Evolutionary conservation across 2,888 invertebrate species (phyloP), one percentile per base, ranked within the genome.

Genomic region (Nymphalis c-album): DNA sequence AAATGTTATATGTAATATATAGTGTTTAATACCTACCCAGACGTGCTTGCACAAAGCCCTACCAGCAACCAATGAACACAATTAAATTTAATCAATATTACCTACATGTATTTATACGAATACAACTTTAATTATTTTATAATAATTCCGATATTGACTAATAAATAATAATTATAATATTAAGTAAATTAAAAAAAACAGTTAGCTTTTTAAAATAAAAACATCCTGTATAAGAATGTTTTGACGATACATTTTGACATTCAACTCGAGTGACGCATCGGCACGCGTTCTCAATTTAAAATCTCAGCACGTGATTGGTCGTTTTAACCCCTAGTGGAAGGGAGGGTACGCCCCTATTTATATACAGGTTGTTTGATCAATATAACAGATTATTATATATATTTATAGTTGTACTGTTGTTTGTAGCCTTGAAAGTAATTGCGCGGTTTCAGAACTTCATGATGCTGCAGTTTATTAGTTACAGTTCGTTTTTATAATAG

Each of bases 201-300:
- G 10, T 40, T 10, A 3, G 3, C 3, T 40, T 40, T 40, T 40
- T 40, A 10, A 40, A 46, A 70, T 61, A 65, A 50, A n/a, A 73
- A 17, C 88, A 83, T 0, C 73, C 84, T 85, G 76, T 88, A 85
- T 68, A 70, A n/a, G 73, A 74, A 74, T 82, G 79, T 85, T 80
- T 76, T 71, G 79, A 79, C 80, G 74, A 85, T 89, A 85, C 82
- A 84, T 80, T 84, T 85, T 86, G 84, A 84, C 84, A 79, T 83
- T 80, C 78, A 80, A 73, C 73, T 80, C 76, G 80, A 80, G 80
- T 80, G 81, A 83, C 85, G 82, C 85, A 85, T 83, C 83, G 79
- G 80, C 87, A 90, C 86, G 85, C 87, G 81, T 85, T 84, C 84
- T 74, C 77, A 84, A 85, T 90, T 86, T 80, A 55, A 77, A 83